Evolutionary conservation across 2,888 invertebrate genomes (phyloP).

Genomic region (Drosophila quinaria): DNA sequence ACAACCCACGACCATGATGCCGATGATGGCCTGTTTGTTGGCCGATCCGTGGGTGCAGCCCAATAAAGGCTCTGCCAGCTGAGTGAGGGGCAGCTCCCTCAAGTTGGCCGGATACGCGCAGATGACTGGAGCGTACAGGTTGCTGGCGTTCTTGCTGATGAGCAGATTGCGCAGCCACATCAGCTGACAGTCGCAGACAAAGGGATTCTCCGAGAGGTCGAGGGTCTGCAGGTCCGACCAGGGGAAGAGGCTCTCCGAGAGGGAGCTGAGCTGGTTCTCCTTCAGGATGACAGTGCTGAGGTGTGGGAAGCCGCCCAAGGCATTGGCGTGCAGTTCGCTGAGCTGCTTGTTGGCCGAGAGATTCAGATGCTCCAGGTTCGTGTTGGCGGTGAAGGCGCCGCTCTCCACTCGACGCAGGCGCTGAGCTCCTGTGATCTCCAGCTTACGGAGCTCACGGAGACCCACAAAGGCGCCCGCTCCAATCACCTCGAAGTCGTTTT

Average conservation of each 20-base stretch:
- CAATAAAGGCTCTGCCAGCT: slow-evolving; percentile 91
- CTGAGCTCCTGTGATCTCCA: slow-evolving; percentile 93
- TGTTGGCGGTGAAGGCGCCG: slow-evolving; percentile 92
- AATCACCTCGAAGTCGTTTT: slow-evolving; percentile 91
- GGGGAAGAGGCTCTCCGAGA: slow-evolving; percentile 92
- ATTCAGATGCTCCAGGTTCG: slow-evolving; percentile 92
- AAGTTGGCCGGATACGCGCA: slow-evolving; percentile 91
- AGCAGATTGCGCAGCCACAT: slow-evolving; percentile 92
- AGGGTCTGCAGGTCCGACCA: slow-evolving; percentile 92
- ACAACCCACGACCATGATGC: slow-evolving; percentile 91
- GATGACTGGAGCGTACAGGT: slow-evolving; percentile 86
- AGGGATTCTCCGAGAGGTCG: slow-evolving; percentile 93
- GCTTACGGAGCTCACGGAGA: slow-evolving; percentile 90
- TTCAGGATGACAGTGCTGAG: slow-evolving; percentile 91
- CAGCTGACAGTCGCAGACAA: slow-evolving; percentile 92
- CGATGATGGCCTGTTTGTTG: slow-evolving; percentile 92
- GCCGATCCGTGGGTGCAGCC: slow-evolving; percentile 93
- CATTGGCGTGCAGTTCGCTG: slow-evolving; percentile 90
- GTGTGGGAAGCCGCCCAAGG: slow-evolving; percentile 92
- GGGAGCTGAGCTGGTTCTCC: slow-evolving; percentile 91
- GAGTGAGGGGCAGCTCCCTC: slow-evolving; percentile 89
- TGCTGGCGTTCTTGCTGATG: slow-evolving; percentile 81
- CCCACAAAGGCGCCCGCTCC: slow-evolving; percentile 92
- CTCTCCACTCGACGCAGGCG: slow-evolving; percentile 90
- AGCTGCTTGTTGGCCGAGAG: slow-evolving; percentile 92